Evolutionary conservation across 2,113 vertebrate genomes (phyloP).

Genomic region (Phodopus roborovskii): DNA sequence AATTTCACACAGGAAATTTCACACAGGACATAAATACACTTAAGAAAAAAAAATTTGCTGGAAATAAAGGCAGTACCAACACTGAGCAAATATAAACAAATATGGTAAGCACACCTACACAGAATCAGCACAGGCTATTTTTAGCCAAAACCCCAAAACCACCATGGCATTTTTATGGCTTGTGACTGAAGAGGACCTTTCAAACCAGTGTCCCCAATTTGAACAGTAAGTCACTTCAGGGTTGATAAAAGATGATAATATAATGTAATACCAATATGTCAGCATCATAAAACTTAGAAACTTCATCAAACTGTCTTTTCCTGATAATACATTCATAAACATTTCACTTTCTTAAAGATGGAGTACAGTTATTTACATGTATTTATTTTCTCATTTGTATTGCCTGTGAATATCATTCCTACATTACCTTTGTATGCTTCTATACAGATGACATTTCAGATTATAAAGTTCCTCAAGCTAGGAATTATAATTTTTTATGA

Average conservation of each 20-base stretch:
- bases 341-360: slow-evolving; percentile 10
- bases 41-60: slow-evolving; percentile 60
- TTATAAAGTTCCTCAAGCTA: not conserved
- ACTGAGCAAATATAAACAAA: slow-evolving; percentile 76
- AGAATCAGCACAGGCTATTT: slow-evolving; percentile 79
- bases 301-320: slow-evolving; percentile 12
- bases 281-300: slow-evolving; percentile 26
- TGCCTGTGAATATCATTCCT: not conserved
- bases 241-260: slow-evolving; percentile 70
- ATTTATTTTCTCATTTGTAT: slow-evolving; percentile 46
- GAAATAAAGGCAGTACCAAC: slow-evolving; percentile 77
- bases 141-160: slow-evolving; percentile 78
- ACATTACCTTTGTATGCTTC: not conserved
- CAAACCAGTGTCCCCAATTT: slow-evolving; percentile 53
- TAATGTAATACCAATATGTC: slow-evolving; percentile 29
- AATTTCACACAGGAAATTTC: slow-evolving; percentile 61
- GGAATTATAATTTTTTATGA: slow-evolving; percentile 13
- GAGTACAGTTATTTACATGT: not conserved
- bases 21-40: slow-evolving; percentile 72
- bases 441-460: not conserved
- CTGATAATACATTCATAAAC: slow-evolving; percentile 37
- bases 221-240: slow-evolving; percentile 71
- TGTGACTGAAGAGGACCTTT: slow-evolving; percentile 77
- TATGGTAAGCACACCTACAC: slow-evolving; percentile 66
- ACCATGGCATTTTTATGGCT: slow-evolving; percentile 74